phyloP scores from a whole-genome alignment of 1,140 invertebrate species.

The Drosophila azteca region DNA sequence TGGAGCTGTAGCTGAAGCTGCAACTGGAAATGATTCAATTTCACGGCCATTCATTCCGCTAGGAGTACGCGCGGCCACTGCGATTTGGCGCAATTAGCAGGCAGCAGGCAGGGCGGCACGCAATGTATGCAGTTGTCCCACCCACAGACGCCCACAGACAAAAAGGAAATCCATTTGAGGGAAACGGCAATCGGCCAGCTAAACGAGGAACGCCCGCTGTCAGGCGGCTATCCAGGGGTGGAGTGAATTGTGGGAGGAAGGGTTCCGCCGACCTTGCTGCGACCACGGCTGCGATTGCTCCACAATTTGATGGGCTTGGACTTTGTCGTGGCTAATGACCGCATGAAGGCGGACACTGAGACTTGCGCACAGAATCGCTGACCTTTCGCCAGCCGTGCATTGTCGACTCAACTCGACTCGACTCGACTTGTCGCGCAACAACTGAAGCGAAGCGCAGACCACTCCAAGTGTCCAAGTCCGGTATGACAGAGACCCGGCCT shows the following conservation, averaged over 20 bases:
- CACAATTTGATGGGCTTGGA: constrained; percentile 30
- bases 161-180: constrained; percentile 46
- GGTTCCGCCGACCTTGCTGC: constrained; percentile 51
- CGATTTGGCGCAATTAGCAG: constrained; percentile 67
- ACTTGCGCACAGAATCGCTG: constrained; percentile 49
- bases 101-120: constrained; percentile 28
- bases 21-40: constrained; percentile 76
- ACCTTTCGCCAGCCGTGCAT: constrained; percentile 53
- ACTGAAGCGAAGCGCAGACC: constrained; percentile 39
- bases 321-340: constrained; percentile 52
- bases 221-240: neutral
- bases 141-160: constrained; percentile 36
- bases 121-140: constrained; percentile 22
- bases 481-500: constrained; percentile 6
- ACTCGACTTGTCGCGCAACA: constrained; percentile 18
- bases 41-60: constrained; percentile 69
- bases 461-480: constrained; percentile 50
- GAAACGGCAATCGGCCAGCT: constrained; percentile 35
- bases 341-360: constrained; percentile 12
- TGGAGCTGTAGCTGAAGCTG: constrained; percentile 15
- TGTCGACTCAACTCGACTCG: neutral
- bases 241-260: neutral
- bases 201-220: constrained; percentile 45
- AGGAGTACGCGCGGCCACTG: constrained; percentile 10
- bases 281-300: constrained; percentile 32